Base-by-base conservation (phyloP, 2,797 vertebrate species). In the Craterocephalus amniculus region DNA sequence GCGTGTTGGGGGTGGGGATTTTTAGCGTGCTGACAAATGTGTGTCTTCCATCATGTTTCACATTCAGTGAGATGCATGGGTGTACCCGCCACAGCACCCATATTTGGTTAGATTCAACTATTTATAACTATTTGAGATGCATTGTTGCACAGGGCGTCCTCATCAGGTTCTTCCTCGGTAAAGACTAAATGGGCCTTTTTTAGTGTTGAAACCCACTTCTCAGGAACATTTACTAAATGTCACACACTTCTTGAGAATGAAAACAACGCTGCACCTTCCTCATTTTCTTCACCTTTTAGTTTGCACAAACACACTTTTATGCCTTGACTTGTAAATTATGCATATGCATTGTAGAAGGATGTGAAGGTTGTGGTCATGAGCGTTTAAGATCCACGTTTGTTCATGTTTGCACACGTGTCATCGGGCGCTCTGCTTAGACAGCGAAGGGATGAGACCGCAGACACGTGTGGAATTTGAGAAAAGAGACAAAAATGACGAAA, bases 101-200 rank as follows among this genome's bases (percentile, higher is more conserved):
- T 56, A n/a, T 68, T 31, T 38, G 54, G 58, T 76, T 68, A 26
- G 35, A 70, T 74, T 60, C 72, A 62, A 55, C 71, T 71, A 45
- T 70, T 85, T 61, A 51, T 70, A 77, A 24, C 63, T 35, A 22
- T 57, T 70, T 74, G 49, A 68, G 57, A 38, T 45, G 22, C 9
- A 7, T 9, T 63, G 68, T 74, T 74, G n/a, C 38, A 55, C 29
- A 63, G 62, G 36, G 13, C 66, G 62, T 65, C 38, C n/a, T 38
- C 31, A 45, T 40, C 36, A 38, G 26, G 11, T 54, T 34, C 24
- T 58, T 29, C 43, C 29, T 74, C 34, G 29, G 60, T n/a, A n/a
- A n/a, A n/a, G n/a, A n/a, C n/a, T n/a, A n/a, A n/a, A n/a, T n/a
- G n/a, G n/a, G 7, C 27, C 26, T 1, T 63, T 66, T 26, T 62